Evolutionary conservation across 2,888 invertebrate genomes (phyloP).

Genomic region (Mimachlamys varia): DNA sequence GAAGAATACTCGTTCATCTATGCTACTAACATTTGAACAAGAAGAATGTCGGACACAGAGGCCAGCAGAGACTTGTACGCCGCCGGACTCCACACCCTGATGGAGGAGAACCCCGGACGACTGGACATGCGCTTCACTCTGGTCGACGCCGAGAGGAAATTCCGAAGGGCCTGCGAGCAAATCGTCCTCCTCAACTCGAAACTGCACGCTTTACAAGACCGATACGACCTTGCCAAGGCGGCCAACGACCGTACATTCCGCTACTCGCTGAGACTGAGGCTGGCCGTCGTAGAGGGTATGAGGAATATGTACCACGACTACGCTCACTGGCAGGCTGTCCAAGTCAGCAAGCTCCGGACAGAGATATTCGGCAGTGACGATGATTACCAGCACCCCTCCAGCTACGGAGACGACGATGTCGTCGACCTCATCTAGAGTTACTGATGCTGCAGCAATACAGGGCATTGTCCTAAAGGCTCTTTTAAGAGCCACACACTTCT

Average conservation of each 20-base stretch:
- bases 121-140: slow-evolving; percentile 35
- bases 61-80: background rate
- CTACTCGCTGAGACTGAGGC: slow-evolving; percentile 66
- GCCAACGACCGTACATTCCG: slow-evolving; percentile 66
- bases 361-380: slow-evolving; percentile 50
- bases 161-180: slow-evolving; percentile 67
- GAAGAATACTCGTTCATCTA: background rate
- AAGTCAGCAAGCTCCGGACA: slow-evolving; percentile 59
- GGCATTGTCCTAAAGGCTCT: background rate
- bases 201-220: slow-evolving; percentile 59
- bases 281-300: slow-evolving; percentile 69
- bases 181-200: slow-evolving; percentile 65
- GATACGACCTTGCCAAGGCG: slow-evolving; percentile 65
- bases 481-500: slow-evolving; percentile 5
- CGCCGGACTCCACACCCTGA: slow-evolving; percentile 6
- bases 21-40: background rate
- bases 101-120: background rate
- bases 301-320: slow-evolving; percentile 74
- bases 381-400: background rate
- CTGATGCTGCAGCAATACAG: background rate
- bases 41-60: background rate
- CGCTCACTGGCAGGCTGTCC: slow-evolving; percentile 65
- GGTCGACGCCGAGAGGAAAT: slow-evolving; percentile 58
- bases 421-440: background rate
- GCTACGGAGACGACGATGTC: background rate